Percentiles rank a stretch among this genome's conserved stretches.
phyloP scores from a whole-genome alignment of 2,797 vertebrate genomes.

The Mionectes olivaceus region DNA sequence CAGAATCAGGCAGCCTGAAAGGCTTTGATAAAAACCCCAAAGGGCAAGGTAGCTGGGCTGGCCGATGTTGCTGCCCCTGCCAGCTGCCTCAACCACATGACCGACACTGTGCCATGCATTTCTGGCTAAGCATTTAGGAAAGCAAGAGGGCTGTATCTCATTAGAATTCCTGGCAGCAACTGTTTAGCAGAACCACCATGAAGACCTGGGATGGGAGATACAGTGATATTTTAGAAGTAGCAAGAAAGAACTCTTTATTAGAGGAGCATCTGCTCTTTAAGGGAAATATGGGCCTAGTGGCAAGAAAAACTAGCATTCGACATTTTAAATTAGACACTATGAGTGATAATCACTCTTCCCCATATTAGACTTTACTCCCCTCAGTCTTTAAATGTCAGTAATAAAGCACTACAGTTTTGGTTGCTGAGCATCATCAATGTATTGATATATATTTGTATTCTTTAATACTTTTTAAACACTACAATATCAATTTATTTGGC shows the following conservation, averaged over 20 bases:
- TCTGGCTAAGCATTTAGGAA: not conserved
- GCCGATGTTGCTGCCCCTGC: not conserved
- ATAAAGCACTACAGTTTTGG: not conserved
- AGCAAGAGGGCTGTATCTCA: not conserved
- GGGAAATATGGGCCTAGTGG: not conserved
- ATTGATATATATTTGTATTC: conserved; percentile 18
- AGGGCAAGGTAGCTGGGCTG: not conserved
- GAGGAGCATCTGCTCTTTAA: not conserved
- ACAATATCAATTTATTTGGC: conserved; percentile 16
- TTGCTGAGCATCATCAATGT: conserved; percentile 28
- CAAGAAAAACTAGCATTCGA: not conserved
- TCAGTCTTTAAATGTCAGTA: conserved; percentile 28
- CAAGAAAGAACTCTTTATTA: not conserved
- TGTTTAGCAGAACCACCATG: not conserved
- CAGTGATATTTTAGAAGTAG: not conserved
- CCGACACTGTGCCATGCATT: fast-evolving
- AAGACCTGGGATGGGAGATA: not conserved
- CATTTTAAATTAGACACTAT: not conserved
- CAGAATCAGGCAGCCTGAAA: not conserved
- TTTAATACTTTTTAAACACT: conserved; percentile 48
- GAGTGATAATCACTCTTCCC: conserved; percentile 5
- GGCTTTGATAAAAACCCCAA: not conserved
- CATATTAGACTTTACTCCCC: not conserved
- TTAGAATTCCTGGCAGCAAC: not conserved
- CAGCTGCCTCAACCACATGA: fast-evolving